Evolutionary conservation across 2,113 vertebrate species (phyloP), one percentile per base, ranked within the genome.

Genomic region (Xenotilapia leptura): DNA sequence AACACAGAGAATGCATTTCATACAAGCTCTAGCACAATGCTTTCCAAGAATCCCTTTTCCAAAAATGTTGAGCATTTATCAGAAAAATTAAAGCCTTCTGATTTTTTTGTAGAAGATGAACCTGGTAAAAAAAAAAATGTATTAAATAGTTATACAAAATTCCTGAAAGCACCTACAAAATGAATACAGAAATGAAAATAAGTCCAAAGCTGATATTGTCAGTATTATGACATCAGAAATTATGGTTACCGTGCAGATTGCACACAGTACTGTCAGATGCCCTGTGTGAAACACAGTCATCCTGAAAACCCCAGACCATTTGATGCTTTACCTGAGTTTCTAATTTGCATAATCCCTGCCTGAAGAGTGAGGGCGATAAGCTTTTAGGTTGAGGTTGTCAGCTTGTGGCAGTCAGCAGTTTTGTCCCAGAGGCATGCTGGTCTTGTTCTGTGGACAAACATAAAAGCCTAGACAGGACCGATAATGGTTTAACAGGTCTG

Each of bases 381-480:
- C 86, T 91, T 91, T 85, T 62, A 84, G 88, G 88, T 80, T 42
- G 45, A 83, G 88, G 87, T 88, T 86, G 73, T 53, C 83, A 79
- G 89, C 47, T 84, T 49, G 86, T 77, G 80, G 87, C 92, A 88
- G 92, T 94, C 92, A 94, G 94, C 93, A 84, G 89, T 90, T 85
- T 56, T 62, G 60, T 88, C 93, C 90, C 83, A n/a, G 12, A 82
- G 88, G 91, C 49, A 60, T 7, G 8, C n/a, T 4, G 23, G 45
- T 68, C 45, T 56, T 89, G 83, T 88, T 89, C 55, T 85, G 85
- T 81, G 80, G 81, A 75, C 75, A 89, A 88, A 93, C 90, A 91
- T 88, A 91, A 92, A 94, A 92, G 92, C 87, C 73, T 21, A 87
- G 84, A 90, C 83, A 87, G 62, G 80, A 19, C 49, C 7, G 83